Evolutionary conservation across 2,888 invertebrate genomes (phyloP).

Genomic region (Biston betularia): DNA sequence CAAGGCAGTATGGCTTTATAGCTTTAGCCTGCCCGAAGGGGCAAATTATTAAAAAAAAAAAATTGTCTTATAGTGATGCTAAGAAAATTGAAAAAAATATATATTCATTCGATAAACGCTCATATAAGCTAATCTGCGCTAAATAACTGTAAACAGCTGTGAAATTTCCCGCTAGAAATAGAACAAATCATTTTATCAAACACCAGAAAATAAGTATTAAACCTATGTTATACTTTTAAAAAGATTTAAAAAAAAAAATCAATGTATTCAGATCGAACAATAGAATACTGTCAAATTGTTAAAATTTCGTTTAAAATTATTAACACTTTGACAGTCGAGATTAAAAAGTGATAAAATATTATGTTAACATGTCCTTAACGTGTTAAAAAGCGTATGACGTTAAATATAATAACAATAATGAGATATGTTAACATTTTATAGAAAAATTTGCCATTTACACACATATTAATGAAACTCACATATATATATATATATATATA

Average conservation of each 20-base stretch:
- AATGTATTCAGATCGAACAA: too few relatives aligned
- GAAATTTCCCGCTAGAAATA: too few relatives aligned
- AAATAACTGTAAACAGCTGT: too few relatives aligned
- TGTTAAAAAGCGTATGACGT: constrained; percentile 54
- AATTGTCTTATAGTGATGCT: constrained; percentile 48
- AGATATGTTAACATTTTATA: constrained; percentile 74
- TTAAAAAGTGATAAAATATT: constrained; percentile 25
- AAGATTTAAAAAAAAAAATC: too few relatives aligned
- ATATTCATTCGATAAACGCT: background rate
- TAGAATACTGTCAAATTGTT: too few relatives aligned
- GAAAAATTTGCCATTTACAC: constrained; percentile 54
- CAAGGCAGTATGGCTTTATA: too few relatives aligned
- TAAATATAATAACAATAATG: constrained; percentile 60
- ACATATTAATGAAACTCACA: constrained; percentile 57
- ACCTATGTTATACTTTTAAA: too few relatives aligned
- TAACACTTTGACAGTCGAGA: constrained; percentile 5
- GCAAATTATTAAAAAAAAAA: too few relatives aligned
- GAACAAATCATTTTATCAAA: too few relatives aligned
- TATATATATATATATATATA: constrained; percentile 42
- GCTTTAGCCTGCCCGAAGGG: too few relatives aligned
- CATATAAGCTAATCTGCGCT: too few relatives aligned
- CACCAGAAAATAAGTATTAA: too few relatives aligned
- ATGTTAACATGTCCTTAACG: constrained; percentile 29
- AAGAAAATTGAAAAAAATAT: constrained; percentile 39
- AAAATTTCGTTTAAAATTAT: background rate